Evolutionary conservation across 2,113 vertebrate genomes (phyloP), one percentile per base, ranked within the genome.

Genomic region (Nothoprocta perdicaria): DNA sequence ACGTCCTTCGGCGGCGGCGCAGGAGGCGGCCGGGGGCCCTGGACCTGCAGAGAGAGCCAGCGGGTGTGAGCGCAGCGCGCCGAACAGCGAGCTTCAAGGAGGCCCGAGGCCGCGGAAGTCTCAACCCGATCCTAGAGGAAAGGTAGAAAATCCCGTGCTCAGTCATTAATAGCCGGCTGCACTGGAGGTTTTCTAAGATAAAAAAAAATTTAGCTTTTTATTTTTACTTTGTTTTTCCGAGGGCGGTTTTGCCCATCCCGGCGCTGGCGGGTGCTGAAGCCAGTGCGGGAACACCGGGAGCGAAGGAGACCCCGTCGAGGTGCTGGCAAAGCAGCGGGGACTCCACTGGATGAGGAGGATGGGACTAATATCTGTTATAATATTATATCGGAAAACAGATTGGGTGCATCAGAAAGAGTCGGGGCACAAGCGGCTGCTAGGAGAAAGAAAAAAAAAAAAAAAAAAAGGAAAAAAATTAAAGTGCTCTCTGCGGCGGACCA

Each of bases 21-120:
- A 22, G 31, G 7, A 89, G 66, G 53, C 81, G 61, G 72, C 74
- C 60, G 78, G 86, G 53, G 68, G 79, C 88, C 80, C 58, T 19
- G 82, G 73, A 89, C 84, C 86, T 95, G 90, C 52, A 88, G 89
- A 95, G 65, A 94, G 74, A 95, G 67, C 60, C 86, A 61, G 33
- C 29, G 31, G 3, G 69, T 53, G 72, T 62, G 90, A 74, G n/a
- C 50, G 10, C 50, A 50, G 13, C 52, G 26, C 50, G 7, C 24
- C 50, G 50, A 26, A 26, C 23, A 23, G 50, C 7, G 50, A 12
- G 12, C 12, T 26, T 14, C 23, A 16, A 7, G 16, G 26, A 79
- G 74, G 67, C 38, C 45, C 14, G 22, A 90, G 48, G 84, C 68
- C 63, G 41, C 52, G 31, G 23, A 50, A 79, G 72, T 26, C 88